Evolutionary conservation across 2,113 vertebrate species (phyloP), one percentile per base, ranked within the genome.

Genomic region (Ceuthmochares aereus): DNA sequence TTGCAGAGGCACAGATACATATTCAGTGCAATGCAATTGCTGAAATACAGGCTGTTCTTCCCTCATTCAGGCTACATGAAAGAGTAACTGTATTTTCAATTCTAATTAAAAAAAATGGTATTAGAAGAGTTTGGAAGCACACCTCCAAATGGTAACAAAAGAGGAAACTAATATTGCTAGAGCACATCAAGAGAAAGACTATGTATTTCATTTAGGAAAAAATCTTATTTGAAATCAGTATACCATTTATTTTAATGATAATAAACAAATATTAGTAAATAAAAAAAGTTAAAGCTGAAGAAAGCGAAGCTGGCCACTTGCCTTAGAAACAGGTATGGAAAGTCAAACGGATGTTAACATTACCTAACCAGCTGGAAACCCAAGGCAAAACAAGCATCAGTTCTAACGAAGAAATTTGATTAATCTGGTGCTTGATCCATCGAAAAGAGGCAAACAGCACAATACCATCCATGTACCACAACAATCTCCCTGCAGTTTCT

Each of bases 401-500:
- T n/a, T 62, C 34, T 66, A 32, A 29, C 32, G 51, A 27, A 76
- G 45, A 10, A 21, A 34, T 55, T 34, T 66, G 37, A 27, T 15
- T 6, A 17, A 21, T 17, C 27, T 42, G 34, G 27, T 75, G 78
- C 40, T 66, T 74, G 25, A 43, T 27, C 21, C 43, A 19, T 3
- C 6, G 66, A 32, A 7, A 23, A 59, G 36, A 62, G 37, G 32
- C 32, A 43, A 49, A 27, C 12, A 32, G 6, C 21, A 23, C 52
- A 56, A 4, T 3, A 32, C 0, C 10, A 8, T 1, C 15, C 19
- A 26, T 9, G 34, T 19, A 42, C 63, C 7, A 45, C 25, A 22
- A 30, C 70, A 8, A 22, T 19, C 40, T 64, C 43, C 10, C 14
- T 1, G 0, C 36, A 20, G 12, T 14, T 45, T 29, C 52, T 10